A percentile compares a stretch with the other conserved stretches of the same genome.
Evolutionary conservation across 2,797 vertebrate species (phyloP).

Genomic region (Nannoperca australis): DNA sequence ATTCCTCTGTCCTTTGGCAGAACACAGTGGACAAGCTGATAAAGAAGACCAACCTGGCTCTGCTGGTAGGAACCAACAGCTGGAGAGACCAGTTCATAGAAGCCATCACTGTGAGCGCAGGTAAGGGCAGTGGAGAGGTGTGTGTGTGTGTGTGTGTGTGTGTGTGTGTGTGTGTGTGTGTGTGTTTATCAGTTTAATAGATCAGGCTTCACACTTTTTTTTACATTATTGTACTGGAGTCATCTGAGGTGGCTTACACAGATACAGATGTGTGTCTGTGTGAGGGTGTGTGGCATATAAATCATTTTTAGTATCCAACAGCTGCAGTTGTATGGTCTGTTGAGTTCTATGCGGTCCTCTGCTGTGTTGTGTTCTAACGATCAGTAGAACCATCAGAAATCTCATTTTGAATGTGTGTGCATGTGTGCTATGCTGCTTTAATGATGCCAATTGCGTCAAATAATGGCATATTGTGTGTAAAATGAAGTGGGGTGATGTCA

Average conservation of each 20-base stretch:
- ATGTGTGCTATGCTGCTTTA: constrained; percentile 3
- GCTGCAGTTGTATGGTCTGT: constrained; percentile 41
- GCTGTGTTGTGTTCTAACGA: neutral
- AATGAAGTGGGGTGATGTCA: constrained; percentile 26
- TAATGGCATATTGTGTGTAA: constrained; percentile 10
- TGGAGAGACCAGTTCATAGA: constrained; percentile 99
- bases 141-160: constrained; percentile 10
- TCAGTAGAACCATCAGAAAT: constrained; percentile 11
- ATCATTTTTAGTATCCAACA: constrained; percentile 31
- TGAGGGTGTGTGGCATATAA: neutral
- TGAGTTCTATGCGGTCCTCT: neutral
- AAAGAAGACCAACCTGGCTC: constrained; percentile 99
- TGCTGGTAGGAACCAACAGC: constrained; percentile 98
- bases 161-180: constrained; percentile 5
- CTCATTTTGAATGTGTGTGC: neutral
- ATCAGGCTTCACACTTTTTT: neutral
- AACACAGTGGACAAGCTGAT: constrained; percentile 99
- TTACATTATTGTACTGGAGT: neutral
- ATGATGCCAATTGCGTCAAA: neutral
- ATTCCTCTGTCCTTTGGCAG: constrained; percentile 74
- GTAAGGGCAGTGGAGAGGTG: constrained; percentile 81
- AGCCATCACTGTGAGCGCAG: constrained; percentile 98
- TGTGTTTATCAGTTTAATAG: neutral
- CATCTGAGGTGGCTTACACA: constrained; percentile 9
- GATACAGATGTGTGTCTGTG: constrained; percentile 25